Evolutionary conservation across 2,113 vertebrate genomes (phyloP).

Genomic region (Xiphias gladius): DNA sequence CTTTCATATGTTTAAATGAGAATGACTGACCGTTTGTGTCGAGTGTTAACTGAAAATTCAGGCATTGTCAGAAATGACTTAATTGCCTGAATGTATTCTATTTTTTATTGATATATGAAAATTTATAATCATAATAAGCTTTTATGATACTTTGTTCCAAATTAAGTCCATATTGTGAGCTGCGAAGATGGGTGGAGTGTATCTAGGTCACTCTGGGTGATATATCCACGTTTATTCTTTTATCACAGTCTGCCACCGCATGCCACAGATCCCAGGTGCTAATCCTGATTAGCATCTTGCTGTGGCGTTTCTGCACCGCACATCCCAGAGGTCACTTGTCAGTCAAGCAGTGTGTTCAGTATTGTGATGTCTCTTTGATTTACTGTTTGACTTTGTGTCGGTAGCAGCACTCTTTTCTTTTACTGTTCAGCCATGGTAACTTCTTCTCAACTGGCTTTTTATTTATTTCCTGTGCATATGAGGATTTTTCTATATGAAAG

Average conservation of each 20-base stretch:
- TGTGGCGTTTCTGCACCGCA: slow-evolving; percentile 28
- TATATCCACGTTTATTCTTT: slow-evolving; percentile 20
- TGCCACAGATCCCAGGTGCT: slow-evolving; percentile 46
- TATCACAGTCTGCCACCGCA: slow-evolving; percentile 32
- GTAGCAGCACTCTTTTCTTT: slow-evolving; percentile 4
- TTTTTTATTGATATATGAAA: not conserved
- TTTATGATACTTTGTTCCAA: not conserved
- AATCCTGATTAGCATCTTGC: slow-evolving; percentile 68
- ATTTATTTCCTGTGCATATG: not conserved
- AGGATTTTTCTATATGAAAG: not conserved
- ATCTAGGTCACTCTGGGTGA: slow-evolving; percentile 14
- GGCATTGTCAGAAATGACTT: not conserved
- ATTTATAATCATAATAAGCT: not conserved
- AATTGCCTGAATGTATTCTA: not conserved
- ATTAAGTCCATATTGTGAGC: not conserved
- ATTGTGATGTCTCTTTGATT: slow-evolving; percentile 48
- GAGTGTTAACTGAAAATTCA: too few species aligned
- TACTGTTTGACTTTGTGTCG: slow-evolving; percentile 31
- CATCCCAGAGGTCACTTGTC: slow-evolving; percentile 66
- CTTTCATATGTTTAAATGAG: too few species aligned
- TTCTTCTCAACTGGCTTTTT: not conserved
- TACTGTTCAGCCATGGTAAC: not conserved
- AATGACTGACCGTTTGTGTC: too few species aligned
- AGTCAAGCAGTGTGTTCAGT: slow-evolving; percentile 43
- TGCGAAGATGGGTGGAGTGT: not conserved